Evolutionary conservation across 2,888 invertebrate genomes (phyloP).

Genomic region (Myopa testacea): DNA sequence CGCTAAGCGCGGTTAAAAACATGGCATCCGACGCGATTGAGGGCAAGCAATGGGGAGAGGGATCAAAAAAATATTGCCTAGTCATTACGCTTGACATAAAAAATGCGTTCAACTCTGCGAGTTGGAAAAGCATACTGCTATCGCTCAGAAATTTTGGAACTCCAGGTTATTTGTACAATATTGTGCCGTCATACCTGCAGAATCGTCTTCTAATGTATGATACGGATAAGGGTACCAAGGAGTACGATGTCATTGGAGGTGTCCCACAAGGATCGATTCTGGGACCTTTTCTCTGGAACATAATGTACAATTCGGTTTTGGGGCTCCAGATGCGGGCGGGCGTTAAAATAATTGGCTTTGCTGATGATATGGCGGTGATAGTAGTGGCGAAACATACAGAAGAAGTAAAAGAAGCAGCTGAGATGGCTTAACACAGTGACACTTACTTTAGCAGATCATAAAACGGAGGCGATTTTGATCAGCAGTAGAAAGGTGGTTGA

Average conservation of each 20-base stretch:
- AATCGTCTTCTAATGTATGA: neutral
- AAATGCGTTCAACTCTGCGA: no score
- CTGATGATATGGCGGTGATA: neutral
- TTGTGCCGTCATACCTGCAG: neutral
- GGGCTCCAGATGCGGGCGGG: neutral
- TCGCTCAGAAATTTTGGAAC: no score
- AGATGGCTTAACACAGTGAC: neutral
- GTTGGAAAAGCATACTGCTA: no score
- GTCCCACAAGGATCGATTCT: no score
- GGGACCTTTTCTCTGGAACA: no score
- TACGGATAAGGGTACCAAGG: neutral
- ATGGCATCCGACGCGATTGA: slow-evolving; percentile 1
- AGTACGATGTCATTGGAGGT: neutral
- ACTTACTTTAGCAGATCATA: slow-evolving; percentile 1
- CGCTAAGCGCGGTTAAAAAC: neutral
- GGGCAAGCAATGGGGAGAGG: neutral
- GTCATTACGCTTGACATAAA: no score
- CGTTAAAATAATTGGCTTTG: neutral
- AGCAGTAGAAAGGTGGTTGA: slow-evolving; percentile 3
- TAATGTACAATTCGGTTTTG: neutral
- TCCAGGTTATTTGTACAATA: neutral
- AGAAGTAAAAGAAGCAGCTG: neutral
- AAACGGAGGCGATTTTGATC: slow-evolving; percentile 1
- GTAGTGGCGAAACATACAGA: neutral
- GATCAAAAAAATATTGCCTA: neutral